Evolutionary conservation across 2,888 invertebrate species (phyloP).

Genomic region (Catocala nupta): DNA sequence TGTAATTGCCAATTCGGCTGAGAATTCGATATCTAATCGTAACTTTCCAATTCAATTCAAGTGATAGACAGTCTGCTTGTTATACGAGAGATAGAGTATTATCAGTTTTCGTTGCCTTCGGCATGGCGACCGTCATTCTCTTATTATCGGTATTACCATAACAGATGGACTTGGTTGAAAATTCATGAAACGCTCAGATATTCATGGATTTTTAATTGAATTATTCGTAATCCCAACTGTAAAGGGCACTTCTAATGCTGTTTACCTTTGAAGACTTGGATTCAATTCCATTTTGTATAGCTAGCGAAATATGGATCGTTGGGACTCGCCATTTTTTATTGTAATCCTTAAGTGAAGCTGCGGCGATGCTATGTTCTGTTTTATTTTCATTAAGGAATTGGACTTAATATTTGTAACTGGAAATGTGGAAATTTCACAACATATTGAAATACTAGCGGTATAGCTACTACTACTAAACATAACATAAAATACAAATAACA

Average conservation of each 20-base stretch:
- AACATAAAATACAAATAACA: too few relatives aligned
- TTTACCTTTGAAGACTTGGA: constrained; percentile 1
- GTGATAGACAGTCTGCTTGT: constrained; percentile 18
- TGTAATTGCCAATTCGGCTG: constrained; percentile 14
- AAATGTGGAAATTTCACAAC: too few relatives aligned
- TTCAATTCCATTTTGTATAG: not conserved
- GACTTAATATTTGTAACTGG: too few relatives aligned
- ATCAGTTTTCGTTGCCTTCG: constrained; percentile 24
- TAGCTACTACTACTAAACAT: too few relatives aligned
- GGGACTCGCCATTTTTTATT: too few relatives aligned
- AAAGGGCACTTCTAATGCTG: constrained; percentile 10
- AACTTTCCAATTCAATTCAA: constrained; percentile 30
- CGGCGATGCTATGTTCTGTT: too few relatives aligned
- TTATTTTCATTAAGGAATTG: too few relatives aligned
- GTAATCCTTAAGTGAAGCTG: too few relatives aligned
- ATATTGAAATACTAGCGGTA: too few relatives aligned
- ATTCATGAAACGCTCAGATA: constrained; percentile 37
- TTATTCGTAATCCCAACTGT: constrained; percentile 9
- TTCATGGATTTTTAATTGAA: constrained; percentile 39
- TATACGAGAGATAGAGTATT: constrained; percentile 18
- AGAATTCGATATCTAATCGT: constrained; percentile 18
- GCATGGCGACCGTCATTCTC: constrained; percentile 22
- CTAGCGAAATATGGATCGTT: too few relatives aligned
- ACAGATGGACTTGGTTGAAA: constrained; percentile 37
- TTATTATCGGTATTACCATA: constrained; percentile 42